Conservation (phyloP, 2,113 vertebrate genomes). For the Grantiella picta region DNA sequence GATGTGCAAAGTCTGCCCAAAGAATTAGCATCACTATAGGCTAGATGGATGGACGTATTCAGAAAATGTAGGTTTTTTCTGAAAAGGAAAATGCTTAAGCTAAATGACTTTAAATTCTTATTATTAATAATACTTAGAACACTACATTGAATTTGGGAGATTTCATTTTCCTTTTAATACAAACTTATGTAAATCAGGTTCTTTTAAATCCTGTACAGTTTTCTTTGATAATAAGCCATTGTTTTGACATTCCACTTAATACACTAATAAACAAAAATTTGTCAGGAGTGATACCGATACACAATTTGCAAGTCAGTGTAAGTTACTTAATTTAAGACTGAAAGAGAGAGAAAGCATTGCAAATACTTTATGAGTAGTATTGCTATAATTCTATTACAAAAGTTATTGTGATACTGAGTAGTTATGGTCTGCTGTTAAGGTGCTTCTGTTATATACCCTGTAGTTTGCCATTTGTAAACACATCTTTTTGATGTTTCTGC, state of each 20-base stretch:
- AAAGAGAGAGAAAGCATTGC: slow-evolving; percentile 11
- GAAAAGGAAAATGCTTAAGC: slow-evolving; percentile 12
- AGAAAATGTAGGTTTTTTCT: slow-evolving; percentile 24
- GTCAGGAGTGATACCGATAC: background rate
- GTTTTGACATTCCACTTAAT: background rate
- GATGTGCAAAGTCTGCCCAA: slow-evolving; percentile 21
- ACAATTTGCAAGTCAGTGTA: background rate
- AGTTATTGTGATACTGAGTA: slow-evolving; percentile 46
- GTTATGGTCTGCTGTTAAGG: slow-evolving; percentile 76
- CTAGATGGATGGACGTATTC: background rate
- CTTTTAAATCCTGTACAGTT: background rate
- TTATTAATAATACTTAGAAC: slow-evolving; percentile 6
- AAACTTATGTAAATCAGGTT: background rate
- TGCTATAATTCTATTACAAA: slow-evolving; percentile 34
- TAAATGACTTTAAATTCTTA: slow-evolving; percentile 44
- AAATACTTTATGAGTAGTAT: slow-evolving; percentile 35
- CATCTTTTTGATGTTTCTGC: slow-evolving; percentile 96
- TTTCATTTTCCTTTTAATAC: background rate
- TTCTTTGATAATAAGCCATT: background rate
- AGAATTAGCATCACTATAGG: slow-evolving; percentile 44
- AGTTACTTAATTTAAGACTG: slow-evolving; percentile 26
- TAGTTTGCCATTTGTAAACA: slow-evolving; percentile 93
- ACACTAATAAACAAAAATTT: background rate
- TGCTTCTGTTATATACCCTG: slow-evolving; percentile 81
- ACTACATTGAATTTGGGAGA: background rate